Percentiles rank a stretch among this genome's conserved stretches.
phyloP scores from a whole-genome alignment of 2,888 invertebrate genomes.

The Saturnia pavonia region DNA sequence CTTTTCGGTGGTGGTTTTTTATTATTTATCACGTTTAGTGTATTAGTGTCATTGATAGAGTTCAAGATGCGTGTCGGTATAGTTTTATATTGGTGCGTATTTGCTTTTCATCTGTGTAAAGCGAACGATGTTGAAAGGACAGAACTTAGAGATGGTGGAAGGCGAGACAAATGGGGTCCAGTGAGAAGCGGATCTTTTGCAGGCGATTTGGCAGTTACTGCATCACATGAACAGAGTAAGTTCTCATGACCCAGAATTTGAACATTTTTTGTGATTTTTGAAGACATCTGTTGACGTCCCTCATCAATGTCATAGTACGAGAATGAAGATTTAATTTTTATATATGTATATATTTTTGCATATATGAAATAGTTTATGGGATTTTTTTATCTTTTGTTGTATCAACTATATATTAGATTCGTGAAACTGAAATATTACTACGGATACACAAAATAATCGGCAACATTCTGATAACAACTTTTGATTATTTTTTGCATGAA shows the following conservation, averaged over 20 bases:
- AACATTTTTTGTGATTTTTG: conserved; percentile 46
- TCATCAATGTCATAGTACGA: conserved; percentile 40
- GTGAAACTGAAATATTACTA: not conserved
- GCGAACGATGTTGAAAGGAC: conserved; percentile 75
- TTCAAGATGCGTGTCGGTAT: conserved; percentile 80
- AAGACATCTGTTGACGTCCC: conserved; percentile 70
- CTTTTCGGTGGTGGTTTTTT: conserved; percentile 57
- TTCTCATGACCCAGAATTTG: conserved; percentile 51
- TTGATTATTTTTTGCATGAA: not conserved
- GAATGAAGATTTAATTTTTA: not conserved
- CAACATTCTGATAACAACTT: not conserved
- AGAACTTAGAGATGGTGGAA: conserved; percentile 66
- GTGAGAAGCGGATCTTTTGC: conserved; percentile 64
- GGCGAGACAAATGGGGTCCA: conserved; percentile 73
- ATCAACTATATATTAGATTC: not conserved
- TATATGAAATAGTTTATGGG: not conserved
- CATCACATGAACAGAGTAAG: conserved; percentile 76
- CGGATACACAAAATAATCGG: not conserved
- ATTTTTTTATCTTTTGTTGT: not conserved
- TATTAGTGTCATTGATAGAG: conserved; percentile 68
- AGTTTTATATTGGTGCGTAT: conserved; percentile 78
- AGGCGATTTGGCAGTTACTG: conserved; percentile 56
- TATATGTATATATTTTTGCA: not conserved
- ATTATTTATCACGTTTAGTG: conserved; percentile 60
- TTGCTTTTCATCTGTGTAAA: conserved; percentile 74